Evolutionary conservation across 2,888 invertebrate species (phyloP).

Genomic region (Uropetala carovei): DNA sequence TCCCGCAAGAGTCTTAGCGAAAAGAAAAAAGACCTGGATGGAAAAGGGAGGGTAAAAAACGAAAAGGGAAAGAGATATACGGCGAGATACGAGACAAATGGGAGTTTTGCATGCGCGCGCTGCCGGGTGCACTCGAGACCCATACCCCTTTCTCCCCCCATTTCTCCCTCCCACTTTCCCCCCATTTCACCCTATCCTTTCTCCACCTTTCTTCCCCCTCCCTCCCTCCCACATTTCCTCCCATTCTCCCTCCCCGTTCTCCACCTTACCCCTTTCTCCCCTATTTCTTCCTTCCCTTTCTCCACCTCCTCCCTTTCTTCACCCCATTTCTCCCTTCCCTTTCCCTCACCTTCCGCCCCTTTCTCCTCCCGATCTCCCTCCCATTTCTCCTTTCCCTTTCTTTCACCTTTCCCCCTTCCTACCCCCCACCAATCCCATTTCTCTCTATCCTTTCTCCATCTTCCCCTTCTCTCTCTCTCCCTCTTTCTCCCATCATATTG

Average conservation of each 20-base stretch:
- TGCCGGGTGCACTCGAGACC: too few species aligned
- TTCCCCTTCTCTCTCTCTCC: neutral
- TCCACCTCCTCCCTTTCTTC: neutral
- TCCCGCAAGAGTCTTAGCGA: too few species aligned
- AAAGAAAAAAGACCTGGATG: neutral
- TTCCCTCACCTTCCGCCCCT: too few species aligned
- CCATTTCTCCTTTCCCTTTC: neutral
- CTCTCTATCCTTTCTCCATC: neutral
- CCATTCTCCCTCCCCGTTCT: neutral
- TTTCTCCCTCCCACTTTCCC: neutral
- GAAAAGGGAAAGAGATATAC: neutral
- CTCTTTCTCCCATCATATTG: too few species aligned
- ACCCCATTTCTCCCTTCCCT: neutral
- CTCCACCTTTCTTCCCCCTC: neutral
- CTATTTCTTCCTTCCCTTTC: neutral
- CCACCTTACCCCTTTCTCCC: neutral
- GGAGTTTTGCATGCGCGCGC: neutral
- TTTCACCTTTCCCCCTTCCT: neutral
- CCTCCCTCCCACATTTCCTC: neutral
- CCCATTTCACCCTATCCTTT: neutral
- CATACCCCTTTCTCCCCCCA: neutral
- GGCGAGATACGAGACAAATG: conserved; percentile 23
- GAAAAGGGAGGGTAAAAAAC: neutral
- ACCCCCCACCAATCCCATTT: neutral
- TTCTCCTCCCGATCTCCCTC: neutral